Evolutionary conservation across 2,888 invertebrate species (phyloP).

Genomic region (Apotomis betuletana): DNA sequence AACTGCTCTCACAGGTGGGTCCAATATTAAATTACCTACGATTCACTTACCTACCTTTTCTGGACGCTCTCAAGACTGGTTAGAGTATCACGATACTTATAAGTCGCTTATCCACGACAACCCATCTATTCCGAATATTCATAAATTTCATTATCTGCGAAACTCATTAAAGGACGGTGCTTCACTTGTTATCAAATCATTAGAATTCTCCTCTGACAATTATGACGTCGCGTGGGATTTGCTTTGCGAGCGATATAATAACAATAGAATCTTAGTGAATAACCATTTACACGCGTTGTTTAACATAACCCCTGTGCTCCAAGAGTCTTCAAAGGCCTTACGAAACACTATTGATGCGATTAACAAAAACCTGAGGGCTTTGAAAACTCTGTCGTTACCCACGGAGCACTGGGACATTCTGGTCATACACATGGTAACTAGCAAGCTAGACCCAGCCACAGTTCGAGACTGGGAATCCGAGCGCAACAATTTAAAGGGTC

Average conservation of each 20-base stretch:
- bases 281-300: neutral
- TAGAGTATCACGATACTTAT: slow-evolving; percentile 43
- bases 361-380: slow-evolving; percentile 29
- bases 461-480: slow-evolving; percentile 31
- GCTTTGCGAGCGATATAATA: slow-evolving; percentile 38
- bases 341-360: slow-evolving; percentile 21
- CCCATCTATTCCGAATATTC: slow-evolving; percentile 15
- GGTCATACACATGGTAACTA: slow-evolving; percentile 28
- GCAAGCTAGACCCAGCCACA: slow-evolving; percentile 22
- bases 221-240: slow-evolving; percentile 45
- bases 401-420: slow-evolving; percentile 37
- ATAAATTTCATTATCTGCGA: slow-evolving; percentile 1
- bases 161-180: slow-evolving; percentile 43
- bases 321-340: slow-evolving; percentile 26
- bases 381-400: slow-evolving; percentile 21
- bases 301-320: neutral
- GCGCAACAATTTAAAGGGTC: slow-evolving; percentile 6
- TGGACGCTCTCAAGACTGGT: slow-evolving; percentile 40
- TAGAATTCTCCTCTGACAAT: slow-evolving; percentile 44
- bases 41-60: slow-evolving; percentile 36
- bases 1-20: too few relatives aligned
- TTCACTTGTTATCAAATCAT: slow-evolving; percentile 41
- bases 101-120: slow-evolving; percentile 34
- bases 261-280: slow-evolving; percentile 7
- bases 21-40: too few relatives aligned